phyloP scores from a whole-genome alignment of 2,113 vertebrate species.

The Orthonyx spaldingii region DNA sequence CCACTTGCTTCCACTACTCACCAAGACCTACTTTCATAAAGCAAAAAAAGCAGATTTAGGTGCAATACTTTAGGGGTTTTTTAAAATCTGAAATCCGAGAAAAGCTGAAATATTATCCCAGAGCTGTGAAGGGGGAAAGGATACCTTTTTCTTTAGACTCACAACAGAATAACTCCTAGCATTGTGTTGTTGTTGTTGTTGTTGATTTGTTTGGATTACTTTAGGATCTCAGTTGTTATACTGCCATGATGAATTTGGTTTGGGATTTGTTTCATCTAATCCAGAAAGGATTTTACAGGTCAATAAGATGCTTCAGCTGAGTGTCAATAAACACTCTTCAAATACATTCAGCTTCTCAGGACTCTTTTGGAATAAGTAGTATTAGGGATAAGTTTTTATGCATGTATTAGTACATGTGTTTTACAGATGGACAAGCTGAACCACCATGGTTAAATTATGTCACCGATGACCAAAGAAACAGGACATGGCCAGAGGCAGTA shows the following conservation, averaged over 20 bases:
- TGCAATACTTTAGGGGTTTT: background rate
- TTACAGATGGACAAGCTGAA: background rate
- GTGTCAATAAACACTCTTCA: background rate
- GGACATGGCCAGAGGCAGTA: background rate
- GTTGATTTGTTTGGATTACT: background rate
- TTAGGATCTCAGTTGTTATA: background rate
- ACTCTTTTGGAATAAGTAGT: background rate
- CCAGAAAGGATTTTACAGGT: background rate
- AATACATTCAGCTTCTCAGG: background rate
- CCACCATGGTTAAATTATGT: background rate
- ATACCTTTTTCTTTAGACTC: background rate
- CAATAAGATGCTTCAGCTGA: background rate
- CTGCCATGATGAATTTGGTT: background rate
- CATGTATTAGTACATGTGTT: background rate
- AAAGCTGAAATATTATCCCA: background rate
- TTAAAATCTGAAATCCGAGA: background rate
- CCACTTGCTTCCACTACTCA: background rate
- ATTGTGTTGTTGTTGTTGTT: background rate
- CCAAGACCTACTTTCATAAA: background rate
- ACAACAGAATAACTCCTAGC: background rate
- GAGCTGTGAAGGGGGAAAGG: background rate
- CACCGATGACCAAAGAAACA: background rate
- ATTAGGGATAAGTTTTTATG: background rate
- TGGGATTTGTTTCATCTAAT: background rate
- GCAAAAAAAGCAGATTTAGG: background rate